Percentiles rank a stretch among this genome's conserved stretches.
phyloP scores from a whole-genome alignment of 1,140 invertebrate genomes.

The Laodelphax striatellus region DNA sequence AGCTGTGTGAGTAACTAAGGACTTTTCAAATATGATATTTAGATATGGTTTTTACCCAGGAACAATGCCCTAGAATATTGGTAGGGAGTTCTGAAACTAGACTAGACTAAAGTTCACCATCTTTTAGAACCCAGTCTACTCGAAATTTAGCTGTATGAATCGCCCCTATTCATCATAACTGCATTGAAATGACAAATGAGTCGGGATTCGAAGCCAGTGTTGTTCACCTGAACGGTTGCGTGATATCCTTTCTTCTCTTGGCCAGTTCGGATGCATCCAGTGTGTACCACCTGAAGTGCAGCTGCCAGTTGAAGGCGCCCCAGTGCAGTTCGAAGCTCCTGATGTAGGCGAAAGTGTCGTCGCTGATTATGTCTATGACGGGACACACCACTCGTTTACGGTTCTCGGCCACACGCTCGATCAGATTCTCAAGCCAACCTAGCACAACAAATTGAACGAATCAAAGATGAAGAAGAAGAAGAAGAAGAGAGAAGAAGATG shows the following conservation, averaged over 20 bases:
- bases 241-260: constrained; percentile 47
- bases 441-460: constrained; percentile 8
- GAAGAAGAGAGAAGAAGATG: neutral
- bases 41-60: too few relatives aligned
- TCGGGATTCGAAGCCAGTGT: neutral
- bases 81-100: too few relatives aligned
- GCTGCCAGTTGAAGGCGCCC: constrained; percentile 95
- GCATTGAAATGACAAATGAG: neutral
- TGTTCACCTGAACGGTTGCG: constrained; percentile 54
- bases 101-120: too few relatives aligned
- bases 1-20: too few relatives aligned
- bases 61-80: too few relatives aligned
- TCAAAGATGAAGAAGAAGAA: neutral
- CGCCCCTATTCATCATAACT: too few relatives aligned
- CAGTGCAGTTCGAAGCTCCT: constrained; percentile 85
- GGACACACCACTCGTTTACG: constrained; percentile 75
- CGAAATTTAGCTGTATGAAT: too few relatives aligned
- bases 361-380: constrained; percentile 91
- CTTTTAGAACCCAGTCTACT: too few relatives aligned
- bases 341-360: constrained; percentile 83
- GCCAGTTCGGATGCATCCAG: constrained; percentile 46
- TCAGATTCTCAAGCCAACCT: constrained; percentile 82
- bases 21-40: too few relatives aligned
- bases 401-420: constrained; percentile 62
- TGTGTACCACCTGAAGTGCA: constrained; percentile 80